Percentiles rank a stretch among this genome's conserved stretches.
Evolutionary conservation across 1,140 invertebrate species (phyloP).

Genomic region (Heliconius congener): DNA sequence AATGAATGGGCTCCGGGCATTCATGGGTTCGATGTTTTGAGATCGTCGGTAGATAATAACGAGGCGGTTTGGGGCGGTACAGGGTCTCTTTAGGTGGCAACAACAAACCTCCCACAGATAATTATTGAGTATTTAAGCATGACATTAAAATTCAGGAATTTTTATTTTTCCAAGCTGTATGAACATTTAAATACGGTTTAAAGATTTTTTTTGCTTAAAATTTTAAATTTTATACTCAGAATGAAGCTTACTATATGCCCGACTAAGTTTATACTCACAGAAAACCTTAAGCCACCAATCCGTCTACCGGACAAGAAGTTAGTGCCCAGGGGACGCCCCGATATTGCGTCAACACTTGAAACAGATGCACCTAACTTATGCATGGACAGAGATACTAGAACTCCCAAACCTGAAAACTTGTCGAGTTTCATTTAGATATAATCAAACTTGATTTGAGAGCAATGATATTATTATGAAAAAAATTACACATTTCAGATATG

Average conservation of each 20-base stretch:
- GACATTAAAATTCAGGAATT: neutral
- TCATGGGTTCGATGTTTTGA: conserved; percentile 61
- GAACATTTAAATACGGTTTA: too few relatives aligned
- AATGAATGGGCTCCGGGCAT: conserved; percentile 70
- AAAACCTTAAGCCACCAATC: conserved; percentile 30
- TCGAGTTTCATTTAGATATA: conserved; percentile 29
- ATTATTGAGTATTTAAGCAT: conserved; percentile 5
- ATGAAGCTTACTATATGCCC: neutral
- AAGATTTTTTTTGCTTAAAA: neutral
- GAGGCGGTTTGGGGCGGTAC: conserved; percentile 66
- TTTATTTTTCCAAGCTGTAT: too few relatives aligned
- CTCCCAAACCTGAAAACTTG: conserved; percentile 57
- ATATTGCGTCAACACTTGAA: conserved; percentile 72
- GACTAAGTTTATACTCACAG: conserved; percentile 1
- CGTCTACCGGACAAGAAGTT: conserved; percentile 54
- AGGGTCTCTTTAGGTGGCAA: conserved; percentile 58
- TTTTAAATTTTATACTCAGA: neutral
- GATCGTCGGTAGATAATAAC: conserved; percentile 71
- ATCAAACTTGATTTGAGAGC: conserved; percentile 25
- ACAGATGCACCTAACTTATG: conserved; percentile 70
- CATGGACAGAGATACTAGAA: conserved; percentile 64
- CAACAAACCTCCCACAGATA: conserved; percentile 70
- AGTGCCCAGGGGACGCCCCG: conserved; percentile 47
- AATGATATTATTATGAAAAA: neutral
- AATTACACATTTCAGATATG: too few relatives aligned